These are phyloP conservation scores for Bos javanicus DNA, from an alignment of 2,113 vertebrate species.

Conservation along the genomic window DNA sequence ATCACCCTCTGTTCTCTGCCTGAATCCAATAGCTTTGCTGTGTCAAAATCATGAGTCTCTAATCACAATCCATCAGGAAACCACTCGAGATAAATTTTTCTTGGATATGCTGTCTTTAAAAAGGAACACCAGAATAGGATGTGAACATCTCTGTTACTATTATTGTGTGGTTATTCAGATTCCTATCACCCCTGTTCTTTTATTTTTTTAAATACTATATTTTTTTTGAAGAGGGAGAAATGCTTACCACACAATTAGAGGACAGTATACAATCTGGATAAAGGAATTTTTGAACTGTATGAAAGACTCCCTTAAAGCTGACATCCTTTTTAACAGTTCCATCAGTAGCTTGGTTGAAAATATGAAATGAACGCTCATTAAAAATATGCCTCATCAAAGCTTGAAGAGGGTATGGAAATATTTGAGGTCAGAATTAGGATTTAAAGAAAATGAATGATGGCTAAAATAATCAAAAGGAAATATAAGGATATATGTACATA, in stretches of 20 bases:
- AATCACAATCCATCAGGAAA: neutral
- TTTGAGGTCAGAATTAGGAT: neutral
- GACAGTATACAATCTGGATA: neutral
- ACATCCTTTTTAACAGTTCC: neutral
- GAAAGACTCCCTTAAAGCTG: neutral
- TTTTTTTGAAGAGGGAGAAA: neutral
- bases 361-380: neutral
- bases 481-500: neutral
- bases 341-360: neutral
- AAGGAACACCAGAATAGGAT: neutral
- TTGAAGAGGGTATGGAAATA: neutral
- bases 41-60: neutral
- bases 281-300: neutral
- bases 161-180: neutral
- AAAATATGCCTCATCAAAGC: neutral
- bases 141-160: neutral
- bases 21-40: neutral
- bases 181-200: neutral
- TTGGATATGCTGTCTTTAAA: neutral
- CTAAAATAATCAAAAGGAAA: constrained; percentile 20
- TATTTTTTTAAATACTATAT: neutral
- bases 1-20: neutral
- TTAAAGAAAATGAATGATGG: neutral
- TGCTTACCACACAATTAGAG: neutral
- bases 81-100: neutral